Conservation (phyloP, 2,888 invertebrate species). For the Drepanosiphum platanoidis region DNA sequence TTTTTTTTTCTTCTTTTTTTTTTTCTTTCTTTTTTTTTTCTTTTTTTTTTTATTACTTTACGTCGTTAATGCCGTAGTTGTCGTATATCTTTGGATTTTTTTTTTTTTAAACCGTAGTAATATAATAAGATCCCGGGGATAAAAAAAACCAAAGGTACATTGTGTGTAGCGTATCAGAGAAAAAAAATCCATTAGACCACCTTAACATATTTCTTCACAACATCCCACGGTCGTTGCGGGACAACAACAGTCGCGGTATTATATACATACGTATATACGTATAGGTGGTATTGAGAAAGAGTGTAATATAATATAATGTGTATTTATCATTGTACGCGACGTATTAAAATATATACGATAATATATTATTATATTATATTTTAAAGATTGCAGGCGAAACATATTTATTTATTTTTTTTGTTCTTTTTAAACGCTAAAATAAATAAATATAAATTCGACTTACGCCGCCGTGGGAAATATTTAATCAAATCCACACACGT, state of each 20-base stretch:
- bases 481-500: too few relatives aligned
- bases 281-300: constrained; percentile 50
- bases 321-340: constrained; percentile 23
- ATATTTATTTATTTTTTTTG: too few relatives aligned
- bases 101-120: constrained; percentile 48
- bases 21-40: constrained; percentile 2
- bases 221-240: constrained; percentile 53
- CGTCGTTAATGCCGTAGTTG: constrained; percentile 46
- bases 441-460: neutral
- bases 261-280: too few relatives aligned
- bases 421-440: neutral
- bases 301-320: constrained; percentile 45
- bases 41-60: constrained; percentile 35
- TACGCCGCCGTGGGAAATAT: too few relatives aligned
- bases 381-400: too few relatives aligned
- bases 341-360: constrained; percentile 34
- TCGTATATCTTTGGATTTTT: constrained; percentile 51
- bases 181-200: constrained; percentile 58
- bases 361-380: constrained; percentile 6
- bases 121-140: constrained; percentile 50
- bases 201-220: constrained; percentile 57
- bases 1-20: constrained; percentile 10
- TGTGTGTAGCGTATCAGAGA: constrained; percentile 47
- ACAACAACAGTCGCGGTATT: constrained; percentile 47
- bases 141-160: constrained; percentile 56